These are phyloP conservation scores for Platorchestia sp. DNA, from an alignment of 1,140 invertebrate genomes.

Conservation along the genomic window DNA sequence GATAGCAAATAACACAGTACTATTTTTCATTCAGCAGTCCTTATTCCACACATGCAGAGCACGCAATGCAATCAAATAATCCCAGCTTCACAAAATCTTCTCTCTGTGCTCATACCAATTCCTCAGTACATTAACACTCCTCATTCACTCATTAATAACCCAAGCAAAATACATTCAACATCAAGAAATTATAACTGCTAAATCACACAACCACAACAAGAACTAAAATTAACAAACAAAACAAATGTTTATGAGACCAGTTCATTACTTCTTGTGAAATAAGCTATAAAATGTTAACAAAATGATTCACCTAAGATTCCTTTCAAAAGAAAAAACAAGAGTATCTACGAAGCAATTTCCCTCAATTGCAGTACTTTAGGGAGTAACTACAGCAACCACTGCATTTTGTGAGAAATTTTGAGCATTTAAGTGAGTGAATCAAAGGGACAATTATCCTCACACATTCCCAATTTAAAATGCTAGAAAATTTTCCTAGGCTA, in stretches of 20 bases:
- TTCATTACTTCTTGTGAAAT: neutral
- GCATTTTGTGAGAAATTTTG: neutral
- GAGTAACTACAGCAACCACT: neutral
- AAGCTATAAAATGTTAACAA: neutral
- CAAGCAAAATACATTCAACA: neutral
- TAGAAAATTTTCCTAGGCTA: neutral
- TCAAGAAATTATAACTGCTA: neutral
- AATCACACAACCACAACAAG: neutral
- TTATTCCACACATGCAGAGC: neutral
- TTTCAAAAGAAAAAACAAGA: neutral
- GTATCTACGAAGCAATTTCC: neutral
- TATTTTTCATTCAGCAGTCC: neutral
- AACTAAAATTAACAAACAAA: neutral
- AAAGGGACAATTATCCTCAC: neutral
- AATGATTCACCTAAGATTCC: neutral
- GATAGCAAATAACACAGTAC: too few species aligned
- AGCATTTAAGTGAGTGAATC: neutral
- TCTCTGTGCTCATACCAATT: neutral
- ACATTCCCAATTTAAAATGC: neutral
- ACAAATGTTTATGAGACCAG: neutral
- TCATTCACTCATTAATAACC: neutral
- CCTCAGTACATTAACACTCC: neutral
- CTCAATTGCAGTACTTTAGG: neutral
- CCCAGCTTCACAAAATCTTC: neutral
- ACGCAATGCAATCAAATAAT: neutral